These are phyloP conservation scores for Dicyrtomina minuta DNA, from an alignment of 2,888 invertebrate genomes.

Conservation along the genomic window DNA sequence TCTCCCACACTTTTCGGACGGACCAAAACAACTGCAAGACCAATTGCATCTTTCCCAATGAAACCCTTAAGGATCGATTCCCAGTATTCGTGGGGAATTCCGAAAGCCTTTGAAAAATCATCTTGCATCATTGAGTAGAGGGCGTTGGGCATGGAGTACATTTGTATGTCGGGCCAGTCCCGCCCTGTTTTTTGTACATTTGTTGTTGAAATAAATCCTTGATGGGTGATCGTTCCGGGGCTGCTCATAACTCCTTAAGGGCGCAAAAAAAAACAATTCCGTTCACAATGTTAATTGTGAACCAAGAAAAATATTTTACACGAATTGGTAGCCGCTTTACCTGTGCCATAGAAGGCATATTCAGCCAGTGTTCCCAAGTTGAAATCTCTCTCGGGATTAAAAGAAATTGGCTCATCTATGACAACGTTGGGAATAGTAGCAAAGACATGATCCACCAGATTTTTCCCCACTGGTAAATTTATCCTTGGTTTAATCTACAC, in stretches of 20 bases:
- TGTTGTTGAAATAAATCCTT: conserved; percentile 66
- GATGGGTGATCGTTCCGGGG: too few species aligned
- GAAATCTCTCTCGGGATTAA: conserved; percentile 45
- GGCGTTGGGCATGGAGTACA: conserved; percentile 34
- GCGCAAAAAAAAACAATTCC: too few species aligned
- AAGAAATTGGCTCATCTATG: conserved; percentile 38
- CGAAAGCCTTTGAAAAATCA: conserved; percentile 30
- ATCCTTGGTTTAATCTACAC: conserved; percentile 42
- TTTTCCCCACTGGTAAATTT: conserved; percentile 49
- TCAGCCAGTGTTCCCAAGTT: conserved; percentile 31
- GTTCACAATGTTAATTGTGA: too few species aligned
- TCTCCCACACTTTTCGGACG: conserved; percentile 45
- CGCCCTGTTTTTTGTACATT: conserved; percentile 30
- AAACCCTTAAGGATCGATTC: conserved; percentile 70
- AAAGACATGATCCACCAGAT: conserved; percentile 45
- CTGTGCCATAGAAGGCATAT: conserved; percentile 42
- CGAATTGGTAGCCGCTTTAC: too few species aligned
- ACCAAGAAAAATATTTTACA: neutral
- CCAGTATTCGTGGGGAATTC: conserved; percentile 8
- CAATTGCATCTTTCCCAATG: conserved; percentile 76
- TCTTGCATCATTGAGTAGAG: conserved; percentile 11
- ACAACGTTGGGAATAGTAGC: conserved; percentile 29
- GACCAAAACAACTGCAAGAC: conserved; percentile 59
- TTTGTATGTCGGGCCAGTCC: conserved; percentile 49
- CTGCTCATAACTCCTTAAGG: too few species aligned